These are phyloP conservation scores for Astreopora myriophthalma DNA, from an alignment of 64 coral and sea anemone genomes.

Conservation along the genomic window DNA sequence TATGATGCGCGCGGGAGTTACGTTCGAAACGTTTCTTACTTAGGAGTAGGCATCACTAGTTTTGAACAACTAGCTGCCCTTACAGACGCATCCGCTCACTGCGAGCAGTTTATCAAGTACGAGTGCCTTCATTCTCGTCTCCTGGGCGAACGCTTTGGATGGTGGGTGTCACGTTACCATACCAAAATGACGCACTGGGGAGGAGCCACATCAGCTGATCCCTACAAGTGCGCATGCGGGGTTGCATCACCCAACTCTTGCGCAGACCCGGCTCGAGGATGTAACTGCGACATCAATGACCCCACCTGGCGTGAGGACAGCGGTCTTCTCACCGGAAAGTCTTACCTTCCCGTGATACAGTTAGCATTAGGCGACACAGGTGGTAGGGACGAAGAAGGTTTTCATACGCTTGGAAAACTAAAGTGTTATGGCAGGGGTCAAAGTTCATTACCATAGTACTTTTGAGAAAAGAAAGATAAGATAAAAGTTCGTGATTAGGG, in stretches of 20 bases:
- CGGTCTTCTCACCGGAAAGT: not conserved
- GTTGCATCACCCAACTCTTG: not conserved
- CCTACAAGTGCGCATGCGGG: slow-evolving; percentile 10
- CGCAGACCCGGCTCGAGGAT: not conserved
- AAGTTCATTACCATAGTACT: not conserved
- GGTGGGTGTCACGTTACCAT: slow-evolving; percentile 19
- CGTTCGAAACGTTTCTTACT: not conserved
- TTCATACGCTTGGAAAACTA: not conserved
- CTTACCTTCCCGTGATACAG: not conserved
- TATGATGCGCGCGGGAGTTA: slow-evolving; percentile 11
- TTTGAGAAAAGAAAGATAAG: not conserved
- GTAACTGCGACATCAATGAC: slow-evolving; percentile 19
- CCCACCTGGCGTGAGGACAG: not conserved
- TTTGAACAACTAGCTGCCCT: not conserved
- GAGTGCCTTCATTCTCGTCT: not conserved
- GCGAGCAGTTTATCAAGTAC: slow-evolving; percentile 50
- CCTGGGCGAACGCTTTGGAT: not conserved
- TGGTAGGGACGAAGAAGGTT: not conserved
- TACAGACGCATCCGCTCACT: not conserved
- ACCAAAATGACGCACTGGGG: slow-evolving; percentile 1
- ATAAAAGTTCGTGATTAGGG: too few species aligned
- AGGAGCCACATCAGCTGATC: not conserved
- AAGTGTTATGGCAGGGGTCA: not conserved
- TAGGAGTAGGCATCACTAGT: not conserved
- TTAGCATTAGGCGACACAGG: not conserved